Conservation (phyloP, 2,113 vertebrate genomes). For the Mobula hypostoma region DNA sequence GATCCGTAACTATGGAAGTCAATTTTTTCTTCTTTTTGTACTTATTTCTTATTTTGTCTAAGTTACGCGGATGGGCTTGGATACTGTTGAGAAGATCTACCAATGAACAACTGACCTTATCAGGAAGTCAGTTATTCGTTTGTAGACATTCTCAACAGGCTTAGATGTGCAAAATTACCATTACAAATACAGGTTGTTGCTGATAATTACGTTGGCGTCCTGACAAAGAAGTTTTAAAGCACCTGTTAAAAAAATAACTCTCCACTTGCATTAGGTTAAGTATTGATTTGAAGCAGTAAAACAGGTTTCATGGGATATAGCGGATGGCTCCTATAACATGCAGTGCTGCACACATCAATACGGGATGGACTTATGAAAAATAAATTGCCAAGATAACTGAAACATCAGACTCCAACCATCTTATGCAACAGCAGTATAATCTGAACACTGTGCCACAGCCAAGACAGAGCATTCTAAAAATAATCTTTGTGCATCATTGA, state of each 20-base stretch:
- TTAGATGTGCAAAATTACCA: too few relatives aligned
- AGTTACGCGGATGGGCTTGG: background rate
- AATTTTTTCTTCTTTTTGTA: background rate
- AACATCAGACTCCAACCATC: background rate
- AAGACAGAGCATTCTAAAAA: background rate
- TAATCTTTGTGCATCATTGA: background rate
- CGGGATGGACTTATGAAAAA: background rate
- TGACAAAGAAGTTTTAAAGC: background rate
- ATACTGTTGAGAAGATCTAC: background rate
- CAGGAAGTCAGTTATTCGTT: background rate
- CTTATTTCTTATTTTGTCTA: background rate
- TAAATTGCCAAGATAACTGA: background rate
- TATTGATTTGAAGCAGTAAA: background rate
- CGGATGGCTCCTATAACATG: background rate
- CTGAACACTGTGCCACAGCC: background rate
- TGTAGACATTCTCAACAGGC: too few relatives aligned
- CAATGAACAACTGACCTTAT: too few relatives aligned
- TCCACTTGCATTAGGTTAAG: background rate
- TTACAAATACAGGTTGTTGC: background rate
- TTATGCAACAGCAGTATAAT: background rate
- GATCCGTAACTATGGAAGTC: background rate
- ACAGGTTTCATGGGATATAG: background rate
- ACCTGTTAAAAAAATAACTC: background rate
- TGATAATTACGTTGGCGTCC: background rate
- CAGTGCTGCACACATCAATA: background rate